Base-by-base conservation (phyloP, 2,888 invertebrate species). In the Ametastegia equiseti region DNA sequence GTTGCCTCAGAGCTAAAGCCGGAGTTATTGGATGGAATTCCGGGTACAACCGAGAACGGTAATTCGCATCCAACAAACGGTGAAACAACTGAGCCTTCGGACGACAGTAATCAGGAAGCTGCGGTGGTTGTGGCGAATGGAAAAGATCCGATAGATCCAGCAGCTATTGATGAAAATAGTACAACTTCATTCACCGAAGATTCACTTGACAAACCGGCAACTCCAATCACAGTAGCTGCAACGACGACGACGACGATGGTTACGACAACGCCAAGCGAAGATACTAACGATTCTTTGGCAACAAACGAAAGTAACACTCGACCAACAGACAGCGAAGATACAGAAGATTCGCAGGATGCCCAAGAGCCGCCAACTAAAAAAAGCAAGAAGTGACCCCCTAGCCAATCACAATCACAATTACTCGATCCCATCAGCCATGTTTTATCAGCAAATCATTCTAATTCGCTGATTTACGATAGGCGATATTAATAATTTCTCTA, bases 1-100 rank as follows among this genome's bases (percentile, higher is more conserved):
- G 95, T 98, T 81, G 95, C 97, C 84, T 95, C 96, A 83, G 97
- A 98, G 88, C 91, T 97, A 87, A 96, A 96, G 92, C 97, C 98
- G 47, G 96, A 97, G 88, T 92, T 98, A 84, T 93, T 98, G 85
- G 96, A 97, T 87, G 95, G 95, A 87, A 95, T 97, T 92, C 95
- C 95, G 27, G 89, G 86, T 71, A 82, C 85, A 85, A 86, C 85
- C 73, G 86, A 86, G 88, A 93, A 92, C 90, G 93, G 91, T 87
- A 93, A 87, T 90, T 92, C 90, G 87, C 92, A 71, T 89, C 88
- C 84, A 83, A 88, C 82, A 80, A 88, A 87, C 81, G 87, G 88
- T 15, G 87, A 92, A 83, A 92, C 92, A 80, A 88, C 90, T 15
- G 90, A 92, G 84, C 92, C 92, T 82, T 95, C 95, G 73, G 97